Base-by-base conservation (phyloP, 2,113 vertebrate species). In the Sylvia atricapilla region DNA sequence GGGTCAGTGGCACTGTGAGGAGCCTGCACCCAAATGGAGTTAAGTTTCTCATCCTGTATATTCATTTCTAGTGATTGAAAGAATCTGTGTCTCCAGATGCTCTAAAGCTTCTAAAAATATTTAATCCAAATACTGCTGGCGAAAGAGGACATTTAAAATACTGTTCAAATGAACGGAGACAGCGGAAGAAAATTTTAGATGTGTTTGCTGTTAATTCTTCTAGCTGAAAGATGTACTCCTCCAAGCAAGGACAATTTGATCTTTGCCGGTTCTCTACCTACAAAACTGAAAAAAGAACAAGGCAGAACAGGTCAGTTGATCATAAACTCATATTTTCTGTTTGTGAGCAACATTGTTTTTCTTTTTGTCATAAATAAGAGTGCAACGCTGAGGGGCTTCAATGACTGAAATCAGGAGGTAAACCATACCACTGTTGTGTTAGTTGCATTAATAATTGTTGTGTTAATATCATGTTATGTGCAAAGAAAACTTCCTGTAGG, bases 31-130 rank as follows among this genome's bases (percentile, higher is more conserved):
- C 43, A 30, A 14, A 28, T 5, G 20, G 43, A 70, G 7, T 37
- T 44, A 7, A 1, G 0, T n/a, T 89, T 63, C 74, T 79, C 17
- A 9, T 15, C 2, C 31, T 68, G 0, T 12, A 0, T 43, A 13
- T 23, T 76, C 0, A 16, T 74, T 74, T 35, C 23, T 81, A 22
- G 35, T 17, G 20, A 31, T 11, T 4, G 22, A 78, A 55, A 49
- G 76, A 46, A 50, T 12, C 28, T 53, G 2, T 24, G 8, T 47
- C 35, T 75, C n/a, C 82, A 58, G n/a, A 7, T 76, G 49, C 49
- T 66, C 39, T 37, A 25, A 84, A 46, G 23, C 21, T 75, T 46
- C 35, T 31, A 11, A 79, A 37, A 13, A 13, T 18, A 1, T 47
- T 67, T 33, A 60, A 60, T 74, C 28, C 44, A 8, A 56, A 9